Conservation (phyloP, 2,888 invertebrate genomes). For the Zaprionus bogoriensis region DNA sequence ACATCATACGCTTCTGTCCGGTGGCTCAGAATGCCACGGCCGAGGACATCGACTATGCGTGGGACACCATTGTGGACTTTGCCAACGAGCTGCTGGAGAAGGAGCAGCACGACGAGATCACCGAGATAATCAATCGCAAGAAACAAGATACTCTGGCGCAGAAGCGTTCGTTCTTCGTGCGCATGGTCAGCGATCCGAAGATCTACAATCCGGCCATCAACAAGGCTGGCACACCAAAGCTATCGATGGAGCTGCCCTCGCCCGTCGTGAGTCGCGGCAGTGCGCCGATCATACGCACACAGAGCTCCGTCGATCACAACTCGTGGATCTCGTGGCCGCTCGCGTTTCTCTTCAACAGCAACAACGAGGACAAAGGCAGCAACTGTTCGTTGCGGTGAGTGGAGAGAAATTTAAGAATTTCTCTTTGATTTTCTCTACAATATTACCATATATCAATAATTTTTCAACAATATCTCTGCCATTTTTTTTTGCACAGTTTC, state of each 20-base stretch:
- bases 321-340: slow-evolving; percentile 97
- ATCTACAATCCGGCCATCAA: slow-evolving; percentile 96
- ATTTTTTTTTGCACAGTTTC: slow-evolving; percentile 85
- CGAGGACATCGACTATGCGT: slow-evolving; percentile 92
- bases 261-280: slow-evolving; percentile 76
- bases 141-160: slow-evolving; percentile 92
- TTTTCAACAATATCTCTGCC: too few relatives aligned
- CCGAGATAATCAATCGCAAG: slow-evolving; percentile 89
- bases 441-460: too few relatives aligned
- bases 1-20: slow-evolving; percentile 96
- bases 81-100: slow-evolving; percentile 91
- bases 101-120: slow-evolving; percentile 87
- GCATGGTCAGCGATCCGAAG: slow-evolving; percentile 98
- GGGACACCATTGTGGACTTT: slow-evolving; percentile 92
- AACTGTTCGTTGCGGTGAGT: slow-evolving; percentile 91
- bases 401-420: background rate
- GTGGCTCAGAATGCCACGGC: slow-evolving; percentile 94
- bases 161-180: slow-evolving; percentile 97
- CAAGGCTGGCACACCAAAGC: slow-evolving; percentile 87
- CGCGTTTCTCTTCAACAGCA: slow-evolving; percentile 91
- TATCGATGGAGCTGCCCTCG: slow-evolving; percentile 80
- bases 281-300: slow-evolving; percentile 82
- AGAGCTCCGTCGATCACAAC: slow-evolving; percentile 84
- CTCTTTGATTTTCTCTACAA: background rate
- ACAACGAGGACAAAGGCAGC: slow-evolving; percentile 85